A percentile compares a stretch with the other conserved stretches of the same genome.
Evolutionary conservation across 2,888 invertebrate species (phyloP).

Genomic region (Trilocha varians): DNA sequence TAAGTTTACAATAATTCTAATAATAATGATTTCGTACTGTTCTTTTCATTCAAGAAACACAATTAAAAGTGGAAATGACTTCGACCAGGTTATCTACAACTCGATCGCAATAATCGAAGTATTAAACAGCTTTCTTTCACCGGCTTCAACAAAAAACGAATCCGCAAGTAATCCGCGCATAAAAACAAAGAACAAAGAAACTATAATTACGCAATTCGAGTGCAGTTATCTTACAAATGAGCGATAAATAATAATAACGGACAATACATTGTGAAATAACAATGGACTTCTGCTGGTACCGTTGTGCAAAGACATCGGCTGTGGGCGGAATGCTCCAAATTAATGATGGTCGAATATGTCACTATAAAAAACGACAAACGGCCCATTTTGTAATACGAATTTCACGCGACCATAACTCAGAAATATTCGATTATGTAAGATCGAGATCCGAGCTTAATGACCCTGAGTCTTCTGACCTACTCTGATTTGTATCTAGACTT

Average conservation of each 20-base stretch:
- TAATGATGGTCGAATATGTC: conserved; percentile 7
- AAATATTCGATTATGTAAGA: conserved; percentile 19
- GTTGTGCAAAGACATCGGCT: neutral
- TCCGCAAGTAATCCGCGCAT: neutral
- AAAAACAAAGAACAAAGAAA: neutral
- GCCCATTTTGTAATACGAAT: conserved; percentile 24
- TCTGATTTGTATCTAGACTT: neutral
- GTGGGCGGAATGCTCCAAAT: conserved; percentile 12
- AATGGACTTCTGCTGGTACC: neutral
- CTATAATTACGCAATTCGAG: neutral
- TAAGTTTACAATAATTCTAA: too few species aligned
- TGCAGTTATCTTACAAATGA: neutral
- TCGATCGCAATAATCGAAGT: neutral
- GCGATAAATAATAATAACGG: neutral
- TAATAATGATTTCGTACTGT: too few species aligned
- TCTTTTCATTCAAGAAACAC: too few species aligned
- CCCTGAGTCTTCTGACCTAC: neutral
- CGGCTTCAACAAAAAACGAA: neutral
- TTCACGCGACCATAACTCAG: conserved; percentile 25
- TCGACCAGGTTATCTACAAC: neutral
- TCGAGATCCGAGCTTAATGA: neutral
- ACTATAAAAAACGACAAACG: conserved; percentile 22
- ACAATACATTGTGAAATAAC: neutral
- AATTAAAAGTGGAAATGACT: too few species aligned
- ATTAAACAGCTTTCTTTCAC: neutral